Base-by-base conservation (phyloP, 2,888 invertebrate species). In the Agriopis aurantiaria region DNA sequence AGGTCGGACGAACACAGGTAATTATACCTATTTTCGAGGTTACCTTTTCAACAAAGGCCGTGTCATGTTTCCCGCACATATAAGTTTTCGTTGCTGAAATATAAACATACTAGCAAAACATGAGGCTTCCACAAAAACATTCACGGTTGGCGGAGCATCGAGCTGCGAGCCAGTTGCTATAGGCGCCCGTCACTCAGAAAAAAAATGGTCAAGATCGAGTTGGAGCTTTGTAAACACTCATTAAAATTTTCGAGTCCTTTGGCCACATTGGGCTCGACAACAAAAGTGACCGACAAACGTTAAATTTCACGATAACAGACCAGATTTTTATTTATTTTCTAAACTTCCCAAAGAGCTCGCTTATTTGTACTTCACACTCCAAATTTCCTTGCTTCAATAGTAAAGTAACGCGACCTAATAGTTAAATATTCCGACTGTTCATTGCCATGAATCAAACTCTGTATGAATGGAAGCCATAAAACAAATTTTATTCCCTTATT, bases 381-480 rank as follows among this genome's bases (percentile, higher is more conserved):
- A 66, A 58, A 9, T 56, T 55, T 57, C 67, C 48, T 56, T 61
- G 66, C 66, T 71, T 67, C 58, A 51, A 62, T 58, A 23, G 48
- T 60, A 65, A 69, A 52, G 48, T 60, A 65, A 69, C 53, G 71
- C 67, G 65, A 78, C 69, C 64, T 76, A 58, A 75, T 76, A 79
- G 69, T 80, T 78, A 48, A 79, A 74, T 78, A 75, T 73, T 72
- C 66, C 57, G 63, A 65, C 69, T 68, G 72, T 61, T 71, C 70
- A 69, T 71, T 23, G 78, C 81, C 78, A 89, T 91, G 86, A 90
- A 91, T 92, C 89, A 90, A 86, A 84, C 75, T 23, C 14, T 75
- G 78, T 85, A 84, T 88, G 87, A 91, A 92, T 88, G 86, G 85
- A 85, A 85, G 86, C 81, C 86, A 85, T 93, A 92, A 92, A 92